A percentile compares a stretch with the other conserved stretches of the same genome.
phyloP scores from a whole-genome alignment of 2,888 invertebrate species.

The Adelphocoris suturalis region DNA sequence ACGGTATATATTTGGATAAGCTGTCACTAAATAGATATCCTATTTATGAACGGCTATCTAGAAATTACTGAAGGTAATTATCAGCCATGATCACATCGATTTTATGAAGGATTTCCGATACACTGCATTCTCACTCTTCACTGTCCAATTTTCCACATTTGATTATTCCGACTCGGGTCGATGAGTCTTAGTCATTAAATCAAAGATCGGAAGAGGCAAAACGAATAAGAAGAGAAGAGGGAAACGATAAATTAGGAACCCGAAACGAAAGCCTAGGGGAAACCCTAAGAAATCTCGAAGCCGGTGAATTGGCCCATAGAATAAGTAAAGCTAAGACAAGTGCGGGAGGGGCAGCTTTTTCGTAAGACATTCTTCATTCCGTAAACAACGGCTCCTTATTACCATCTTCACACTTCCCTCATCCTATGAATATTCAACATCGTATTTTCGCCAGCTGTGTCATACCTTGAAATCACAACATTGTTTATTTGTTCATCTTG shows the following conservation, averaged over 20 bases:
- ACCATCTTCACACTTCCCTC: slow-evolving; percentile 56
- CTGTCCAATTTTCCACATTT: neutral
- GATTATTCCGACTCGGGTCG: neutral
- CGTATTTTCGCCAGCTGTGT: slow-evolving; percentile 42
- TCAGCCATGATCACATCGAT: no score
- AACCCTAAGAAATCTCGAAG: slow-evolving; percentile 19
- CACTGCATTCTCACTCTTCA: neutral
- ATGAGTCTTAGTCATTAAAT: neutral
- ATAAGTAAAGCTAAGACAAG: neutral
- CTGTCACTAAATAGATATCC: no score
- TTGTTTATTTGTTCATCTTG: slow-evolving; percentile 39
- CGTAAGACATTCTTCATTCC: slow-evolving; percentile 48
- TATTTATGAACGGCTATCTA: no score
- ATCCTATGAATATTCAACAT: slow-evolving; percentile 56
- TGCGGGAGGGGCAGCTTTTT: neutral
- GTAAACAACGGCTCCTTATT: slow-evolving; percentile 58
- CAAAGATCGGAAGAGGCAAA: slow-evolving; percentile 52
- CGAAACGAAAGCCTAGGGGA: neutral
- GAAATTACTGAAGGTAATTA: no score
- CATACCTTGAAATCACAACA: slow-evolving; percentile 55
- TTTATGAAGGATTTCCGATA: neutral
- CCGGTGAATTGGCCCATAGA: slow-evolving; percentile 19
- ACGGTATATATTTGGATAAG: no score
- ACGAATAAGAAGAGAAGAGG: neutral
- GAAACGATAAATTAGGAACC: slow-evolving; percentile 43